These are phyloP conservation scores for Oreochromis tanganicae DNA, from an alignment of 2,113 vertebrate genomes.

Conservation along the genomic window DNA sequence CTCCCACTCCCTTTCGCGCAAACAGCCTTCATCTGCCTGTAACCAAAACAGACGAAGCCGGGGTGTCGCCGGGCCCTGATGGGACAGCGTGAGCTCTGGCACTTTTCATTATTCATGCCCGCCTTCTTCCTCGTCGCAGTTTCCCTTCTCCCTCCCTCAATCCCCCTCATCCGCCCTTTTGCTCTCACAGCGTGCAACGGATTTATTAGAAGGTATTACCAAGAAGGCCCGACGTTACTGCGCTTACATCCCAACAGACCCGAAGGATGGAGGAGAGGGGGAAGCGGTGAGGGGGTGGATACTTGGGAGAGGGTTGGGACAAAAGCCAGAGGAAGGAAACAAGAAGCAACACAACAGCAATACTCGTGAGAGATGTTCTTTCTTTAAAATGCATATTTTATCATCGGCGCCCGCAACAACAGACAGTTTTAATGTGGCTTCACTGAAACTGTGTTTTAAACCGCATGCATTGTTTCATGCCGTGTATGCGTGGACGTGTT, in stretches of 20 bases:
- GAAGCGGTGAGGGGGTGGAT: background rate
- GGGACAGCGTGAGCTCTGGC: constrained; percentile 30
- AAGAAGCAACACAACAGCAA: background rate
- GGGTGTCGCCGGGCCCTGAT: constrained; percentile 47
- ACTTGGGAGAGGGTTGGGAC: background rate
- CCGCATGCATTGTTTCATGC: background rate
- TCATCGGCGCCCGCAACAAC: background rate
- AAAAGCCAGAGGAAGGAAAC: background rate
- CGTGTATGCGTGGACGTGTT: background rate
- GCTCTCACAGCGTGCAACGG: constrained; percentile 34
- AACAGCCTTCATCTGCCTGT: constrained; percentile 40
- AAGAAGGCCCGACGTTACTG: constrained; percentile 23
- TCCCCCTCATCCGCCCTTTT: constrained; percentile 33
- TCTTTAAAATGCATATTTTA: background rate
- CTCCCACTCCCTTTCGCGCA: constrained; percentile 13
- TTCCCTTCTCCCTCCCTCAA: constrained; percentile 31
- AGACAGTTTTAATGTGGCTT: background rate
- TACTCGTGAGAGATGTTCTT: background rate
- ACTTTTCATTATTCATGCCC: constrained; percentile 75
- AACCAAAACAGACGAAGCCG: constrained; percentile 53
- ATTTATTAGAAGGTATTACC: constrained; percentile 70
- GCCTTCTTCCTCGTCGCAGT: background rate
- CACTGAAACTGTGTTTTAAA: background rate
- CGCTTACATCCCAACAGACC: constrained; percentile 25
- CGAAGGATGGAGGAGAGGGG: background rate